These are phyloP conservation scores for Smittia sp. DNA, from an alignment of 2,888 invertebrate species.

Conservation along the genomic window DNA sequence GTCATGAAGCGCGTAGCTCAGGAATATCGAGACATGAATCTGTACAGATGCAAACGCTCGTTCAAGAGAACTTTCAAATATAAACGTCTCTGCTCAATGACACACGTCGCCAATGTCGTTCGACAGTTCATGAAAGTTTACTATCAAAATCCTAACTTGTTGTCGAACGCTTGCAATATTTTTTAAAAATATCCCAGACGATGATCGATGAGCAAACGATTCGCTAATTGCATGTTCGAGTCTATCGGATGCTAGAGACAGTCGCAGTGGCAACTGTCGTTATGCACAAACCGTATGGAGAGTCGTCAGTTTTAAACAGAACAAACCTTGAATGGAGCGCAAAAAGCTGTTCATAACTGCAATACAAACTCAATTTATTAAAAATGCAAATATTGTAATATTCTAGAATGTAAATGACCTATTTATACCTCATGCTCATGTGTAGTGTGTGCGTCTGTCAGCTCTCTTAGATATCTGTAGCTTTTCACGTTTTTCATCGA, in stretches of 20 bases:
- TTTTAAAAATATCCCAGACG: too few species aligned
- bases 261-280: too few species aligned
- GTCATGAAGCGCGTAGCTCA: neutral
- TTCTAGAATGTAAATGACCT: conserved; percentile 37
- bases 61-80: neutral
- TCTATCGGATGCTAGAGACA: too few species aligned
- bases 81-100: neutral
- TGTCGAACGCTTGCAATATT: neutral
- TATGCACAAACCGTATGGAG: too few species aligned
- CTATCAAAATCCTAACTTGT: neutral
- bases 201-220: too few species aligned
- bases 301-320: neutral
- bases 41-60: neutral
- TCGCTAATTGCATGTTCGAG: too few species aligned
- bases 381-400: conserved; percentile 32
- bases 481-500: neutral
- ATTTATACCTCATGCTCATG: conserved; percentile 23
- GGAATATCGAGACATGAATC: neutral
- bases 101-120: conserved; percentile 1
- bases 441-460: conserved; percentile 3
- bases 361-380: conserved; percentile 23
- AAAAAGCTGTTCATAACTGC: neutral
- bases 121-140: conserved; percentile 22
- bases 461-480: neutral
- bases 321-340: neutral